Percentiles rank a stretch among this genome's conserved stretches.
Evolutionary conservation across 2,797 vertebrate species (phyloP).

Genomic region (Dipus sagitta): DNA sequence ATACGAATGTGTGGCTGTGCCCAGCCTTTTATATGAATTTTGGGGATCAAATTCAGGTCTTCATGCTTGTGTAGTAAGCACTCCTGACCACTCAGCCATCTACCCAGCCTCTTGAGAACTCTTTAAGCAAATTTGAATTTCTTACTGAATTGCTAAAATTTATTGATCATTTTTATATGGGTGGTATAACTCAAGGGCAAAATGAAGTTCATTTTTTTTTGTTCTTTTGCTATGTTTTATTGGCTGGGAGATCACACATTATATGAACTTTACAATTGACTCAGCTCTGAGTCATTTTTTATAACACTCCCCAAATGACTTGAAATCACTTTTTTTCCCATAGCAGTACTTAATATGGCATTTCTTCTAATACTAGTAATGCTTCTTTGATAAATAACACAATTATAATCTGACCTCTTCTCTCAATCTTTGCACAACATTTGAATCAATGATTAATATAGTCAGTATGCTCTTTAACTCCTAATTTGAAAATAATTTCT

Average conservation of each 20-base stretch:
- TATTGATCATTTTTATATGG: slow-evolving; percentile 22
- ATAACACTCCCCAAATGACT: background rate
- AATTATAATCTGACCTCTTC: background rate
- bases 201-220: background rate
- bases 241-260: background rate
- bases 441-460: background rate
- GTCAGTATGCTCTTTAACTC: background rate
- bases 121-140: slow-evolving; percentile 50
- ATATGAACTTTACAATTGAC: background rate
- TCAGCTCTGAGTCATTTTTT: background rate
- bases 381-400: background rate
- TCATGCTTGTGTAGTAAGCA: too few species aligned
- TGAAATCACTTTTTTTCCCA: background rate
- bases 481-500: slow-evolving; percentile 59
- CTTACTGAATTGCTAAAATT: background rate
- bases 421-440: background rate
- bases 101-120: background rate
- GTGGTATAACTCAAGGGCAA: background rate
- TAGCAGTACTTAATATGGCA: background rate
- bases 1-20: too few species aligned
- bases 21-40: too few species aligned
- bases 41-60: too few species aligned
- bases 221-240: slow-evolving; percentile 14
- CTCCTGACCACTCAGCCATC: too few species aligned
- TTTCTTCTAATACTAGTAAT: background rate